Base-by-base conservation (phyloP, 2,113 vertebrate species). In the Cyrtonyx montezumae region DNA sequence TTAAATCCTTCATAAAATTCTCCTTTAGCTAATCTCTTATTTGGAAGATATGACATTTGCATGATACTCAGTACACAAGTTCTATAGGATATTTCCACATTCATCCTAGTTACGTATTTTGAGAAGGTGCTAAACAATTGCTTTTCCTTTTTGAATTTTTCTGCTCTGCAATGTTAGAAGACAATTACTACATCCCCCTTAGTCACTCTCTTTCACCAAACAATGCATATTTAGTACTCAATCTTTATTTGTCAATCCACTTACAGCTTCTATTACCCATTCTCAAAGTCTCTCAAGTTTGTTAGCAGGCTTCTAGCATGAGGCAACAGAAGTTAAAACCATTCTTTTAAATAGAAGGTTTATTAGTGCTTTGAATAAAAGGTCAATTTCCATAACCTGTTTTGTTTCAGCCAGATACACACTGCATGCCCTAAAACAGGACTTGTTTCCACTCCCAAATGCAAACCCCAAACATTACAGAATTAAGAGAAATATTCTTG, bases 1-100 rank as follows among this genome's bases (percentile, higher is more conserved):
- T 70, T 87, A 90, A 77, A 85, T 87, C 28, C 22, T 69, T 92
- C 78, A 42, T 49, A 69, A 94, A 79, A 14, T 11, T n/a, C 69
- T 91, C 42, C 51, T 95, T 87, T 78, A 61, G 79, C 67, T 92
- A 79, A 92, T 88, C 56, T 91, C 75, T 79, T 80, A 70, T 67
- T 85, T 56, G 61, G 49, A 83, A 83, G 75, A 78, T 40, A 13
- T 40, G 40, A 40, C 13, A 40, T 63, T 65, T 78, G 58, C 36
- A 49, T 63, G 46, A 92, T 82, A 92, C 1, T 74, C 37, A 89
- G 46, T 30, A 65, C 67, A 70, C 1, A 1, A n/a, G n/a, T 85
- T 75, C 79, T 93, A 82, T 92, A 92, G 83, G 74, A 83, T 80
- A 69, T 74, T 68, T 93, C 87, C 68, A 92, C 81, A 67, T 87